Percentiles rank a stretch among this genome's conserved stretches.
phyloP scores from a whole-genome alignment of 2,888 invertebrate genomes.

The Apeira syringaria region DNA sequence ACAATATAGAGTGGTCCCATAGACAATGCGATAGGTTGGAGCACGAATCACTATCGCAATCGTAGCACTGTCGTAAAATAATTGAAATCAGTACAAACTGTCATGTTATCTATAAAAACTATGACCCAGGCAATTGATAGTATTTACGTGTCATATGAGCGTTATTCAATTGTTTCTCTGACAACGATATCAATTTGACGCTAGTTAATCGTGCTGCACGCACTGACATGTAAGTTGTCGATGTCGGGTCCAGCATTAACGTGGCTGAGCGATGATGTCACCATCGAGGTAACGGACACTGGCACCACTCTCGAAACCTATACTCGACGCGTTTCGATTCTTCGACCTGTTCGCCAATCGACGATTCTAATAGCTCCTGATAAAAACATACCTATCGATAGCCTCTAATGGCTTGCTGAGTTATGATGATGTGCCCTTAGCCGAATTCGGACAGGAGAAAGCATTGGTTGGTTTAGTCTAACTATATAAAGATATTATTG shows the following conservation, averaged over 20 bases:
- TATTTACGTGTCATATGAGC: too few species aligned
- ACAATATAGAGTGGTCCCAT: slow-evolving; percentile 15
- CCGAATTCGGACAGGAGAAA: neutral
- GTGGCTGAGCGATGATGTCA: slow-evolving; percentile 66
- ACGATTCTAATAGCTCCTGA: slow-evolving; percentile 1
- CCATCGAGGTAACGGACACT: slow-evolving; percentile 53
- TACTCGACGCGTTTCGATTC: slow-evolving; percentile 15
- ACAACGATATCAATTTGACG: too few species aligned
- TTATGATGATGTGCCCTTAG: neutral
- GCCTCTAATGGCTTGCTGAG: slow-evolving; percentile 1
- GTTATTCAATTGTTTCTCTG: too few species aligned
- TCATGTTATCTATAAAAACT: too few species aligned
- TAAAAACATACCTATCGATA: neutral
- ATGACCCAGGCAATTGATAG: too few species aligned
- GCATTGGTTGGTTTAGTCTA: neutral
- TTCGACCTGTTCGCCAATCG: slow-evolving; percentile 5
- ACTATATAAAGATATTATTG: too few species aligned
- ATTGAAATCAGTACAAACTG: too few species aligned
- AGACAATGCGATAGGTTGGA: too few species aligned
- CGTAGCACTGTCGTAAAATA: too few species aligned
- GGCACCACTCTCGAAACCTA: slow-evolving; percentile 26
- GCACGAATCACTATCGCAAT: too few species aligned
- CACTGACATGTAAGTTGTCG: slow-evolving; percentile 37
- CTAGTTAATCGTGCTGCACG: too few species aligned
- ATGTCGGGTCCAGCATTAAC: slow-evolving; percentile 53